Evolutionary conservation across 2,888 invertebrate genomes (phyloP), one percentile per base, ranked within the genome.

Genomic region (Ophion slaviceki): DNA sequence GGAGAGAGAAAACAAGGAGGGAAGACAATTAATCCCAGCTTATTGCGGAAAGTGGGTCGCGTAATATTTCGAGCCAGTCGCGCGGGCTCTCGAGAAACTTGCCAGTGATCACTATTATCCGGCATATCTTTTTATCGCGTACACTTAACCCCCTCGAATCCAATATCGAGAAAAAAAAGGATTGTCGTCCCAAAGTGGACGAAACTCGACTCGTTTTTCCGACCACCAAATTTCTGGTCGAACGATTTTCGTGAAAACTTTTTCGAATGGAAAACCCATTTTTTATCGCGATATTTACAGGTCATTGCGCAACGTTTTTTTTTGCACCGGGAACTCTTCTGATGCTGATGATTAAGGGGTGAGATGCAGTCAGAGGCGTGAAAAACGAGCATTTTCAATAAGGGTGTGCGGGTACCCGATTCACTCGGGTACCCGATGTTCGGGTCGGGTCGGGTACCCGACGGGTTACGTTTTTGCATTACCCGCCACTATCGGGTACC

Each of bases 41-140:
- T 75, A 67, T 67, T 70, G 57, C 40, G 66, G 79, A 82, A 85
- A 82, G 79, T 82, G 66, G 82, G 85, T 82, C 79, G 74, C 20
- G 75, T n/a, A 62, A 76, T 40, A 47, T 82, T 76, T 79, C 53
- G 57, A 47, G 28, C 70, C 62, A 64, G 64, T 32, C 59, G 40
- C 59, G 57, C 78, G 78, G 66, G 59, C 70, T 70, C 62, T 62
- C 59, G 17, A 10, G 20, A 62, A 64, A 32, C 14, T 70, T 61
- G 66, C 47, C 71, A 59, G 47, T 61, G n/a, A 64, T 47, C 62
- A 45, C 40, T 61, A 62, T 32, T 24, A 77, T 45, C 28, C 14
- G n/a, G 36, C 14, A 53, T 53, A 17, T 53, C 17, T 53, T 53
- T 53, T 53, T 17, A 53, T 53, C 11, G 0, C 53, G 53, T 14